Base-by-base conservation (phyloP, 2,113 vertebrate genomes). In the Lepidothrix coronata region DNA sequence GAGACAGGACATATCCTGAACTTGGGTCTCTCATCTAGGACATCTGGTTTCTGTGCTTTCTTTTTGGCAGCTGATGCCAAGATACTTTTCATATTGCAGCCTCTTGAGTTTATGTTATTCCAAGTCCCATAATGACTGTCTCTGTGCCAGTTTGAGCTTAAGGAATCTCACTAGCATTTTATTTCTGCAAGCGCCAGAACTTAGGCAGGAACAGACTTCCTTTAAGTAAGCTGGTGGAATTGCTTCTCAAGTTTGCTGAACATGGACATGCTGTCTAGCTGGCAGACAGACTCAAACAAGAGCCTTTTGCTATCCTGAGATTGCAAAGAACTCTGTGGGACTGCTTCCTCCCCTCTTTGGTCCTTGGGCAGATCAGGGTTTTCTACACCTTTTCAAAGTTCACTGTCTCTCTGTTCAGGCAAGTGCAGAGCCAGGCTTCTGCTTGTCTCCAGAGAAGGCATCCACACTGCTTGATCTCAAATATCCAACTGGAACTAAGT, bases 11-110 rank as follows among this genome's bases (percentile, higher is more conserved):
- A 30, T 35, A 74, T 92, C 65, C 51, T 75, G 68, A 92, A 48
- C 76, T 89, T 70, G 59, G 65, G 86, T 76, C 48, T 95, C 23
- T 77, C 76, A 37, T 68, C 59, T 89, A 77, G 43, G 89, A 84
- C 86, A 92, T 95, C 83, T 90, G 75, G 65, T 90, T 93, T 93
- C n/a, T 91, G 27, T 88, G 85, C 66, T 94, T 94, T 89, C 18
- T n/a, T 82, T 90, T 86, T 12, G 8, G 72, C 48, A 94, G 59
- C 55, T 93, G 65, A 82, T 94, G 85, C 85, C 88, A 96, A 93
- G 65, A 65, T 48, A 58, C 57, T 93, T 80, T 93, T 86, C 25
- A 27, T 77, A 55, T 80, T 84, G 82, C 85, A 93, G 28, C 24
- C 88, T 73, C 44, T 85, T 78, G 63, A 90, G 75, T 91, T 95